Percentiles rank a stretch among this genome's conserved stretches.
phyloP scores from a whole-genome alignment of 2,113 vertebrate genomes.

The Porphyrio hochstetteri region DNA sequence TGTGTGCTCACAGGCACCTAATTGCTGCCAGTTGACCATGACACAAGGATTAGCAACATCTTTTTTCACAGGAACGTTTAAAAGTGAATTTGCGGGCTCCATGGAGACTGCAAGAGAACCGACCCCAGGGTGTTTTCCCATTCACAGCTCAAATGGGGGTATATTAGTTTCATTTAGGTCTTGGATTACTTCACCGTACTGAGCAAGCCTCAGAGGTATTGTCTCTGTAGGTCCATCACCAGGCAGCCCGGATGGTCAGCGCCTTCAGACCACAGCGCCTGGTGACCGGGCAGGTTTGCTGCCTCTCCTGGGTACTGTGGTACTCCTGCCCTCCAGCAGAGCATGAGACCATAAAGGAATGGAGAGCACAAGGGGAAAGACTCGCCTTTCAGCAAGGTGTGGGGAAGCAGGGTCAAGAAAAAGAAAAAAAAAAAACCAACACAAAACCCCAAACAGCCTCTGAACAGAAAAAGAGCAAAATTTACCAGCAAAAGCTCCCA shows the following conservation, averaged over 20 bases:
- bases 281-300: fast-evolving
- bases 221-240: neutral
- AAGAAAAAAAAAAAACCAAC: no score
- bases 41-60: fast-evolving
- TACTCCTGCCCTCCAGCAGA: neutral
- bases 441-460: neutral
- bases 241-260: neutral
- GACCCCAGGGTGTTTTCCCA: fast-evolving
- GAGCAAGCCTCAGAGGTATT: neutral
- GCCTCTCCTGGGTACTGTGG: fast-evolving
- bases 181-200: fast-evolving
- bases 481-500: neutral
- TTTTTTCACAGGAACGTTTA: neutral
- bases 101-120: neutral
- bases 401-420: neutral
- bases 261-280: fast-evolving
- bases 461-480: neutral
- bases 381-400: neutral
- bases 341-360: fast-evolving
- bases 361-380: neutral
- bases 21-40: neutral
- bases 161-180: neutral
- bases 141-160: neutral
- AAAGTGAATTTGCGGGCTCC: neutral
- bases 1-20: neutral